phyloP scores from a whole-genome alignment of 2,888 invertebrate species.

The Andrena hattorfiana region DNA sequence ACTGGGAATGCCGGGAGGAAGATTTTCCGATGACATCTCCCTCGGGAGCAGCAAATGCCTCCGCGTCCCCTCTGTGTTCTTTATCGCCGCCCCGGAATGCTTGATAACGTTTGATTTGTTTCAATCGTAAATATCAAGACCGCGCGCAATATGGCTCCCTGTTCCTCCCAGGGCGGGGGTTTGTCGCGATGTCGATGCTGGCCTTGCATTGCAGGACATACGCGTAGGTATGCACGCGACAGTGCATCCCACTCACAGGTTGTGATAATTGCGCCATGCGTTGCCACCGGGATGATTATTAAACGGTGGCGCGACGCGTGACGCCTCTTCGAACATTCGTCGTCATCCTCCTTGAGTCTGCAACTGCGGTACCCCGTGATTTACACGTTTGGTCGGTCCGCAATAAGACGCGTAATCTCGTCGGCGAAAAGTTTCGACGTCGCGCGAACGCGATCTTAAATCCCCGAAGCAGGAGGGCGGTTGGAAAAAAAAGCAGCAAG shows the following conservation, averaged over 20 bases:
- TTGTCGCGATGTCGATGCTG: slow-evolving; percentile 28
- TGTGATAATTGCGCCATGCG: slow-evolving; percentile 62
- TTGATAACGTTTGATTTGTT: slow-evolving; percentile 85
- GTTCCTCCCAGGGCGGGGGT: slow-evolving; percentile 12
- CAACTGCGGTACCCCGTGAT: slow-evolving; percentile 1
- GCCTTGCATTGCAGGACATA: slow-evolving; percentile 34
- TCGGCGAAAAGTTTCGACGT: slow-evolving; percentile 45
- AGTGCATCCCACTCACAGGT: slow-evolving; percentile 23
- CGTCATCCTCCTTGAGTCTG: neutral
- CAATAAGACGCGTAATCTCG: slow-evolving; percentile 15
- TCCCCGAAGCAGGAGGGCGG: slow-evolving; percentile 54
- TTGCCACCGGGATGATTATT: slow-evolving; percentile 54
- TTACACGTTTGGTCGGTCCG: neutral
- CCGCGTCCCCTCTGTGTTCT: slow-evolving; percentile 84
- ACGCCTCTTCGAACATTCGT: neutral
- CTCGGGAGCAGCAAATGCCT: slow-evolving; percentile 79
- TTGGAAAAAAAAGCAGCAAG: slow-evolving; percentile 48
- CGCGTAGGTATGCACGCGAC: slow-evolving; percentile 60
- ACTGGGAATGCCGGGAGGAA: slow-evolving; percentile 66
- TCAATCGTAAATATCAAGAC: slow-evolving; percentile 83
- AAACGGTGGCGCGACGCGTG: slow-evolving; percentile 22
- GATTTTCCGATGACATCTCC: slow-evolving; percentile 76
- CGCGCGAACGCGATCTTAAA: slow-evolving; percentile 62
- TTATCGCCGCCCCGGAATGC: slow-evolving; percentile 84
- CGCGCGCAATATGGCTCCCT: slow-evolving; percentile 67